Evolutionary conservation across 2,888 invertebrate species (phyloP).

Genomic region (Sycophila texana): DNA sequence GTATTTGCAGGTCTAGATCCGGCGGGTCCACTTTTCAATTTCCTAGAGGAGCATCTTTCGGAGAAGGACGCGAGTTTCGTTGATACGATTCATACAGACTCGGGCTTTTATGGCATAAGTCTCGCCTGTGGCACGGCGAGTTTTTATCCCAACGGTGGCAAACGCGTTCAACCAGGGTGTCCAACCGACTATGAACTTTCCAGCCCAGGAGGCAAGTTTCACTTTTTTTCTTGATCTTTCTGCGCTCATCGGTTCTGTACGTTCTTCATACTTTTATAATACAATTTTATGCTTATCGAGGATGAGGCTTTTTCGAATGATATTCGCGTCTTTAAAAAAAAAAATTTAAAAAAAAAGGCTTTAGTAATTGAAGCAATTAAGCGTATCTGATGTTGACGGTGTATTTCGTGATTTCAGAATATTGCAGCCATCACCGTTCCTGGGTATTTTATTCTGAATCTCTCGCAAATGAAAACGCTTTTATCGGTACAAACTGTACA

Average conservation of each 20-base stretch:
- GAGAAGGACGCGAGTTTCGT: conserved; percentile 75
- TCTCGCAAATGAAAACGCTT: conserved; percentile 68
- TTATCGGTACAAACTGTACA: conserved; percentile 68
- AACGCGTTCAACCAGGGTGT: conserved; percentile 77
- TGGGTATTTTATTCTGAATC: conserved; percentile 77
- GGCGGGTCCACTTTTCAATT: conserved; percentile 76
- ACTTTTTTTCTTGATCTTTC: neutral
- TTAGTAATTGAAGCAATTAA: too few relatives aligned
- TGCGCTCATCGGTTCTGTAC: neutral
- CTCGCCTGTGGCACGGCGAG: conserved; percentile 72
- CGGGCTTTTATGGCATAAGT: conserved; percentile 74
- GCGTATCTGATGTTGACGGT: too few relatives aligned
- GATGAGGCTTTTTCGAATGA: neutral
- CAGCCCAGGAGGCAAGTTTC: conserved; percentile 48
- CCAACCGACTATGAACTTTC: conserved; percentile 35
- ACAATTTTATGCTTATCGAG: too few relatives aligned
- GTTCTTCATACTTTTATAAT: too few relatives aligned
- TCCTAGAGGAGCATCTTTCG: conserved; percentile 67
- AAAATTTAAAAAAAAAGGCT: too few relatives aligned
- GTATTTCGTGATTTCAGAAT: conserved; percentile 69
- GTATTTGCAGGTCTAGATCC: conserved; percentile 75
- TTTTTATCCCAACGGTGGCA: conserved; percentile 77
- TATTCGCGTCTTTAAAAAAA: too few relatives aligned
- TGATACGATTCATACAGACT: conserved; percentile 77
- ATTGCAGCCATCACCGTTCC: conserved; percentile 78